Conservation (phyloP, 2,113 vertebrate species). For the Pseudopipra pipra region DNA sequence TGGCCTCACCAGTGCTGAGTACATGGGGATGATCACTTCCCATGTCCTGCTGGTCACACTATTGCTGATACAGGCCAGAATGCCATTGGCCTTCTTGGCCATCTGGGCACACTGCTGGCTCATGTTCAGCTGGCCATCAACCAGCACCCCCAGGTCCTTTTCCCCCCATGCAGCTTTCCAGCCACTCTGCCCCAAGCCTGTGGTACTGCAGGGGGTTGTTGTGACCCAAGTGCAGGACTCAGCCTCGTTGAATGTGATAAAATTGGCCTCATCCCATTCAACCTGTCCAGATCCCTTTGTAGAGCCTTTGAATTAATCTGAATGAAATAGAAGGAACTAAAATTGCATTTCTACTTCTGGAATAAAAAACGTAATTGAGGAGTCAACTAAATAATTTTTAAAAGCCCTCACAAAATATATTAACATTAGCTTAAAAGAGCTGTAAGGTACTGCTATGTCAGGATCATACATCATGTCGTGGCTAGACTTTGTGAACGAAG, state of each 20-base stretch:
- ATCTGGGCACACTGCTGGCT: background rate
- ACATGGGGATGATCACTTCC: rapidly evolving
- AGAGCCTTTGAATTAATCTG: background rate
- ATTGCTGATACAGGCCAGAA: background rate
- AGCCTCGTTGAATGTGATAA: background rate
- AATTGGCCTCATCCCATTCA: background rate
- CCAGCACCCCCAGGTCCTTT: background rate
- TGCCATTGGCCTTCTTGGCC: background rate
- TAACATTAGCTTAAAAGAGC: background rate
- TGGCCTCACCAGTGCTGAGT: rapidly evolving
- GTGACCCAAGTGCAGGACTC: background rate
- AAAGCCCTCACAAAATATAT: background rate
- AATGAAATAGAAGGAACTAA: background rate
- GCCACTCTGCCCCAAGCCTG: background rate
- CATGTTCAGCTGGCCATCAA: background rate
- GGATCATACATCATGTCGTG: background rate
- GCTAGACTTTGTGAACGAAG: too few relatives aligned
- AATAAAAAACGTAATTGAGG: background rate
- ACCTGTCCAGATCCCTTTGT: background rate
- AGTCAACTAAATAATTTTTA: background rate
- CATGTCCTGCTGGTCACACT: background rate
- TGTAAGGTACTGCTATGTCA: background rate
- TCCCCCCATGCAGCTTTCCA: background rate
- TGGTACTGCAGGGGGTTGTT: background rate
- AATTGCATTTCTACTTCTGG: background rate